Base-by-base conservation (phyloP, 1,140 invertebrate species). In the Apocrypta bakeri region DNA sequence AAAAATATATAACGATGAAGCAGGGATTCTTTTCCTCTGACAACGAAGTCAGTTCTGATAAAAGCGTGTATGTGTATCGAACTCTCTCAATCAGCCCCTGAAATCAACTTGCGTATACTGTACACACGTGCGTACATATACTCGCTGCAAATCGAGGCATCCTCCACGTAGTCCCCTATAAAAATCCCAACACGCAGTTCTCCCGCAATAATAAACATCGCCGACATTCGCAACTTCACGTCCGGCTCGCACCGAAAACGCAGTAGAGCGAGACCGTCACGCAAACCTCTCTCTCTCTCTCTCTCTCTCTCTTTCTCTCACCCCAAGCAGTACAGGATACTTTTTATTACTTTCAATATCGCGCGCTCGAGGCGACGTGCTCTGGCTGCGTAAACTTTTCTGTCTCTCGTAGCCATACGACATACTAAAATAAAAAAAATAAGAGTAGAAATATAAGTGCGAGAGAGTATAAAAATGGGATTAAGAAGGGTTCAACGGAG, bases 321-420 rank as follows among this genome's bases (percentile, higher is more conserved):
- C 33, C 64, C 33, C 40, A 27, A 14, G 33, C 78, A 37, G 33
- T 37, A 37, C 33, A 80, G 68, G 68, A 80, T 80, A 72, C 42
- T 63, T 80, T 80, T 80, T 80, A 80, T 80, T 80, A 63, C 17
- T 61, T 66, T 74, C 37, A 66, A 81, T 81, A 74, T 42, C 69
- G 56, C 56, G 7, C n/a, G 63, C 48, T 56, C 48, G 48, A 21
- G 17, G 6, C 61, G 63, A 66, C 63, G 37, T 56, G 48, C 48
- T 56, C 56, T 17, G 25, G 11, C 21, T 7, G 11, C 33, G 31
- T 17, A 64, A 42, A 66, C 31, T n/a, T 21, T 9, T 37, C 33
- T 9, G 33, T 12, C 64, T 14, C 7, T 27, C 29, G 11, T 17
- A 17, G 17, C 21, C 48, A 4, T 21, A 56, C 21, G 17, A 17